phyloP scores from a whole-genome alignment of 2,888 invertebrate species.

The Eupeodes luniger region DNA sequence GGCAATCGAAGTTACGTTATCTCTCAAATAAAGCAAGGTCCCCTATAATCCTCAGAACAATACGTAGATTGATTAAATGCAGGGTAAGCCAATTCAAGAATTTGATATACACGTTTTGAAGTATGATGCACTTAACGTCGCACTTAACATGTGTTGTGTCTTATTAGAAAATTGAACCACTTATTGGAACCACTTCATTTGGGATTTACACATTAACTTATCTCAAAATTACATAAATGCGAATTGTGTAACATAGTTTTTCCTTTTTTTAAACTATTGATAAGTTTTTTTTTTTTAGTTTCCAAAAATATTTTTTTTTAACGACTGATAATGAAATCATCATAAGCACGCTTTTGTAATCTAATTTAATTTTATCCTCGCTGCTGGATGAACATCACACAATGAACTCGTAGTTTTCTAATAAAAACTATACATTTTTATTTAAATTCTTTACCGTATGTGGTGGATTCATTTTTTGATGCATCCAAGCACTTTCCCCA shows the following conservation, averaged over 20 bases:
- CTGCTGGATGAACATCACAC: neutral
- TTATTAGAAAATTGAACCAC: neutral
- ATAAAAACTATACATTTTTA: neutral
- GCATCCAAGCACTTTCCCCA: constrained; percentile 15
- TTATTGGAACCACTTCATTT: constrained; percentile 2
- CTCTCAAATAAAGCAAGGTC: neutral
- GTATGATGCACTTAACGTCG: too few species aligned
- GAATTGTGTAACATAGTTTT: constrained; percentile 7
- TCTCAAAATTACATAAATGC: constrained; percentile 11
- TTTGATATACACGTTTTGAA: neutral
- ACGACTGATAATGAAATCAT: neutral
- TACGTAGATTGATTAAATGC: neutral
- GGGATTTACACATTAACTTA: neutral
- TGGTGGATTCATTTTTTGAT: neutral
- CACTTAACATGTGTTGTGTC: too few species aligned
- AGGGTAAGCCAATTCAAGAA: neutral
- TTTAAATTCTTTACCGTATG: constrained; percentile 7
- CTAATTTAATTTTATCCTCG: neutral
- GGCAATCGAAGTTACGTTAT: neutral
- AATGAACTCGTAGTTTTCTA: neutral
- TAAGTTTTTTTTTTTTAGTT: neutral
- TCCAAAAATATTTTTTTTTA: neutral
- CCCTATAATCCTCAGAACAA: neutral
- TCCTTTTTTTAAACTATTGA: neutral
- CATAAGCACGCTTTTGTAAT: neutral